A percentile compares a stretch with the other conserved stretches of the same genome.
Conservation (phyloP, 2,113 vertebrate genomes). For the Theristicus caerulescens region DNA sequence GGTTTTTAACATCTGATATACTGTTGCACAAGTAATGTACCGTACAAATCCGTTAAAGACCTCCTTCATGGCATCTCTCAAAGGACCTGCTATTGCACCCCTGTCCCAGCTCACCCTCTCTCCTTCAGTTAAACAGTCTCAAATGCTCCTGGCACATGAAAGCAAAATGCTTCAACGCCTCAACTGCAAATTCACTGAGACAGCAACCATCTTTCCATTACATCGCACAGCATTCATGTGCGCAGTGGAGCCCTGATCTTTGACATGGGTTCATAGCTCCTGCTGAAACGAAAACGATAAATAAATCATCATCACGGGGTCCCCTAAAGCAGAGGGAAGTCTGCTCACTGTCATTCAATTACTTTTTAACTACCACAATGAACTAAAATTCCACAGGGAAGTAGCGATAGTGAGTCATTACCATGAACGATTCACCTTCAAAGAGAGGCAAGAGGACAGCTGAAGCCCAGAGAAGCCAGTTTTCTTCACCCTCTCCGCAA, state of each 20-base stretch:
- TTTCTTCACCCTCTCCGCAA: background rate
- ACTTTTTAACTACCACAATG: constrained; percentile 4
- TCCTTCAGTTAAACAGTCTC: background rate
- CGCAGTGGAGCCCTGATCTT: background rate
- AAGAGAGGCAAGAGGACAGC: background rate
- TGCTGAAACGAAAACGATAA: background rate
- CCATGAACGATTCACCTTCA: background rate
- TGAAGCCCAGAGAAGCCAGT: background rate
- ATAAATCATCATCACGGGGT: background rate
- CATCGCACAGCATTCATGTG: background rate
- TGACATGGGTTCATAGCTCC: background rate
- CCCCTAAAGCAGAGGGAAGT: background rate
- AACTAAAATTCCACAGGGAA: constrained; percentile 9
- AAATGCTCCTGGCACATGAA: background rate
- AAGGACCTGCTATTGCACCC: background rate
- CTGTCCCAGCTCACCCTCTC: background rate
- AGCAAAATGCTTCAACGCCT: background rate
- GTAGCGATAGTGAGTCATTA: background rate
- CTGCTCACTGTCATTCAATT: background rate
- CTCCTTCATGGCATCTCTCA: background rate
- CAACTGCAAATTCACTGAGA: background rate
- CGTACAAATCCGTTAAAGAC: rapidly evolving
- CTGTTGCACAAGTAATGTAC: background rate
- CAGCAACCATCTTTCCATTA: constrained; percentile 2
- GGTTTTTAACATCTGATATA: background rate